A percentile compares a stretch with the other conserved stretches of the same genome.
phyloP scores from a whole-genome alignment of 2,113 vertebrate species.

The Cercopithecus mona region DNA sequence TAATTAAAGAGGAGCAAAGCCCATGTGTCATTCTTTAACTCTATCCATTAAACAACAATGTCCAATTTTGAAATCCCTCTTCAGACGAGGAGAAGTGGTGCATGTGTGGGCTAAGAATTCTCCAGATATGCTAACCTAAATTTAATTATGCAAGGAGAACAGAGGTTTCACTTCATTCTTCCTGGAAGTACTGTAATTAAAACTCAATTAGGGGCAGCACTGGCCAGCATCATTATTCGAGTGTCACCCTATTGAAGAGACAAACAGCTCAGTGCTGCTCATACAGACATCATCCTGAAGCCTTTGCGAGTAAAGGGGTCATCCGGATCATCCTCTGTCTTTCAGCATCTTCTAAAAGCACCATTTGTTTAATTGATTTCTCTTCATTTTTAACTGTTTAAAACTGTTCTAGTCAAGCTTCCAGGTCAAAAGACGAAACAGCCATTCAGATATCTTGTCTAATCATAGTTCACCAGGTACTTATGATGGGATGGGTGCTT shows the following conservation, averaged over 20 bases:
- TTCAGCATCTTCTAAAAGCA: background rate
- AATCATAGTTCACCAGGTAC: background rate
- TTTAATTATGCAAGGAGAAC: constrained; percentile 67
- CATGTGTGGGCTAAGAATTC: constrained; percentile 48
- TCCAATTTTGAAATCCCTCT: constrained; percentile 41
- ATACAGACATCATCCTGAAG: background rate
- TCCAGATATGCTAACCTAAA: constrained; percentile 60
- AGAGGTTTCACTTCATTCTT: constrained; percentile 56
- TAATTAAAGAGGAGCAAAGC: constrained; percentile 62
- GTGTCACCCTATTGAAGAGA: background rate
- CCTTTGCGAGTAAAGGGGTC: background rate
- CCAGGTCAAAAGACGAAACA: background rate
- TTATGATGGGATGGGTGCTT: background rate
- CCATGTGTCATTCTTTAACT: constrained; percentile 56
- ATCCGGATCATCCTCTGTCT: background rate
- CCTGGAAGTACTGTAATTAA: constrained; percentile 64
- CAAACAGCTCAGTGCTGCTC: background rate
- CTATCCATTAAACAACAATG: constrained; percentile 65
- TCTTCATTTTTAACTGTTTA: background rate
- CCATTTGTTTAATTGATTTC: background rate
- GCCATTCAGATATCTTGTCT: background rate
- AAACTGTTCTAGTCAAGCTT: background rate
- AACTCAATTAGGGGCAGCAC: constrained; percentile 65
- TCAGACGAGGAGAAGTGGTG: constrained; percentile 45
- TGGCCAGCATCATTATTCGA: constrained; percentile 5